phyloP scores from a whole-genome alignment of 1,140 invertebrate species.

The Lepidurus packardi region DNA sequence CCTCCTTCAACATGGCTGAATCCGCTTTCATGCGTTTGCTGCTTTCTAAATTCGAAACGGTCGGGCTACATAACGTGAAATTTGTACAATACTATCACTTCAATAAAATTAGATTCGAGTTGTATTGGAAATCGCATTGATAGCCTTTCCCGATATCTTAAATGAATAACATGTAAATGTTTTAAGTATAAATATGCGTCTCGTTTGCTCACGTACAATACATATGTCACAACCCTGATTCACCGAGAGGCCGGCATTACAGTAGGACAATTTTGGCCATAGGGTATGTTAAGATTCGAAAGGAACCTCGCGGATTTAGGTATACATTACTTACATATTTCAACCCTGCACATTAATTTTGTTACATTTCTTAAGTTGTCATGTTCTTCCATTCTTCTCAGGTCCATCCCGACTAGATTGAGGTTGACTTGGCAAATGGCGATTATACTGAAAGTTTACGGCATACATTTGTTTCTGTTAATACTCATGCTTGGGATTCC shows the following conservation, averaged over 20 bases:
- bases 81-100: too few relatives aligned
- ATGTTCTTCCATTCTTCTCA: not conserved
- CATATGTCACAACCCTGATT: conserved; percentile 3
- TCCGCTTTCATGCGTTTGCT: too few relatives aligned
- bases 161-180: not conserved
- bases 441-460: not conserved
- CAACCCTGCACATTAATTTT: not conserved
- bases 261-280: not conserved
- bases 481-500: not conserved
- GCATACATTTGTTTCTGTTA: not conserved
- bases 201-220: not conserved
- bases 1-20: too few relatives aligned
- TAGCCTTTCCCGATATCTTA: not conserved
- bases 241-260: conserved; percentile 16
- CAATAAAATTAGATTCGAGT: not conserved
- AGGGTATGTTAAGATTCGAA: not conserved
- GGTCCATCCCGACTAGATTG: not conserved
- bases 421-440: not conserved
- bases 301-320: not conserved
- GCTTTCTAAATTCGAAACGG: too few relatives aligned
- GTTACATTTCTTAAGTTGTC: not conserved
- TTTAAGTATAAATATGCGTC: not conserved
- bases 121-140: conserved; percentile 9
- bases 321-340: not conserved
- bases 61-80: too few relatives aligned